phyloP scores from a whole-genome alignment of 2,888 invertebrate species.

The Syritta pipiens region DNA sequence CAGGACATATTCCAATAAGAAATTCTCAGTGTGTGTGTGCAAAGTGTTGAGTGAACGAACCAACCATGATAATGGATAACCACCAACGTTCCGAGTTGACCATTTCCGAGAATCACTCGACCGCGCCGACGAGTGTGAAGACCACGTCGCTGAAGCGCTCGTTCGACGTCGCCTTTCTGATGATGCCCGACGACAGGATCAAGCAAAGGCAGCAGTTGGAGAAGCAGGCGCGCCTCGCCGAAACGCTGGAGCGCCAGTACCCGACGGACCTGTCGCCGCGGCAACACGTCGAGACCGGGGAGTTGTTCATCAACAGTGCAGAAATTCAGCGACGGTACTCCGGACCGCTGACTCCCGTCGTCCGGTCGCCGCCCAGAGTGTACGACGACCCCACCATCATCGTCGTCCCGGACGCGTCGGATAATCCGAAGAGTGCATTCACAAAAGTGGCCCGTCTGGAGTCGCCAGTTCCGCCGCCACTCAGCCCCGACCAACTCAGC shows the following conservation, averaged over 20 bases:
- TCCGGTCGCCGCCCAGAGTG: conserved; percentile 76
- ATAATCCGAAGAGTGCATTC: conserved; percentile 87
- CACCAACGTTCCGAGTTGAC: conserved; percentile 79
- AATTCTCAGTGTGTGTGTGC: conserved; percentile 36
- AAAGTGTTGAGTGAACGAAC: conserved; percentile 71
- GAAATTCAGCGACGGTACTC: conserved; percentile 75
- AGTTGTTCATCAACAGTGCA: conserved; percentile 73
- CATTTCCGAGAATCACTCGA: conserved; percentile 74
- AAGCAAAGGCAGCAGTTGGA: conserved; percentile 82
- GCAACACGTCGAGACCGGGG: conserved; percentile 75
- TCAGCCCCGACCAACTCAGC: conserved; percentile 88
- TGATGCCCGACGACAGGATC: conserved; percentile 91
- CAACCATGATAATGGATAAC: conserved; percentile 85
- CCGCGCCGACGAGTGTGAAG: conserved; percentile 77
- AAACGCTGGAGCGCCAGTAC: conserved; percentile 77
- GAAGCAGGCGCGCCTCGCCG: conserved; percentile 80
- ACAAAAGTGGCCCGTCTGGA: conserved; percentile 85
- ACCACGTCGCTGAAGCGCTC: conserved; percentile 84
- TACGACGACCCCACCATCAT: conserved; percentile 79
- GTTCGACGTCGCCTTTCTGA: conserved; percentile 94
- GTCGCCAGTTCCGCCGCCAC: conserved; percentile 82
- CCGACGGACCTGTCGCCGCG: conserved; percentile 79
- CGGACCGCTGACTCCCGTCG: conserved; percentile 73
- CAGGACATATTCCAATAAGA: conserved; percentile 64
- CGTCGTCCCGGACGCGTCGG: conserved; percentile 75